phyloP scores from a whole-genome alignment of 2,113 vertebrate species.

The Pycnonotus jocosus region DNA sequence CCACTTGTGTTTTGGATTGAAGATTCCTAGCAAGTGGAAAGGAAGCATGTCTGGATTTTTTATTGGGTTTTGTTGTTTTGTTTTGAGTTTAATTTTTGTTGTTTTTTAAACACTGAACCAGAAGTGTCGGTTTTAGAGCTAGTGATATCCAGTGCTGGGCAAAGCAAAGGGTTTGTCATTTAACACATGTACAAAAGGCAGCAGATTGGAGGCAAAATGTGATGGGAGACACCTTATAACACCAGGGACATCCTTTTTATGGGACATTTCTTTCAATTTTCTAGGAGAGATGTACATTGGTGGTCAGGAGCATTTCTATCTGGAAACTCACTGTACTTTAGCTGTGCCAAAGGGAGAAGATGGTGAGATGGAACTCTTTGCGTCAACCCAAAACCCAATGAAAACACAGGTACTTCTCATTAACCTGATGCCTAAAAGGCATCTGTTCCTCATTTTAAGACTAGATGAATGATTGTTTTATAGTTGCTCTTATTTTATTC shows the following conservation, averaged over 20 bases:
- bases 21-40: neutral
- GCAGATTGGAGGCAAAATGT: neutral
- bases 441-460: neutral
- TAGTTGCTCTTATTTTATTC: neutral
- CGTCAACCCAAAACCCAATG: conserved; percentile 81
- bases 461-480: neutral
- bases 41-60: neutral
- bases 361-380: conserved; percentile 92
- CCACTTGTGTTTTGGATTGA: neutral
- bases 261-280: neutral
- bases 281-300: conserved; percentile 89
- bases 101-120: neutral
- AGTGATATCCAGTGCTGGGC: neutral
- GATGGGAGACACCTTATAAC: neutral
- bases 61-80: neutral
- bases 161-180: neutral
- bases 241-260: neutral
- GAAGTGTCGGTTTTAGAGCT: neutral
- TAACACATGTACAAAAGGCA: neutral
- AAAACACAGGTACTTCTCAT: conserved; percentile 76
- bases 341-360: conserved; percentile 88
- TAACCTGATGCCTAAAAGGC: neutral
- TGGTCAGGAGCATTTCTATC: conserved; percentile 96
- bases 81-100: neutral
- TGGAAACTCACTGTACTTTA: conserved; percentile 89